Percentiles rank a stretch among this genome's conserved stretches.
Conservation (phyloP, 2,113 vertebrate genomes). For the Thunnus thynnus region DNA sequence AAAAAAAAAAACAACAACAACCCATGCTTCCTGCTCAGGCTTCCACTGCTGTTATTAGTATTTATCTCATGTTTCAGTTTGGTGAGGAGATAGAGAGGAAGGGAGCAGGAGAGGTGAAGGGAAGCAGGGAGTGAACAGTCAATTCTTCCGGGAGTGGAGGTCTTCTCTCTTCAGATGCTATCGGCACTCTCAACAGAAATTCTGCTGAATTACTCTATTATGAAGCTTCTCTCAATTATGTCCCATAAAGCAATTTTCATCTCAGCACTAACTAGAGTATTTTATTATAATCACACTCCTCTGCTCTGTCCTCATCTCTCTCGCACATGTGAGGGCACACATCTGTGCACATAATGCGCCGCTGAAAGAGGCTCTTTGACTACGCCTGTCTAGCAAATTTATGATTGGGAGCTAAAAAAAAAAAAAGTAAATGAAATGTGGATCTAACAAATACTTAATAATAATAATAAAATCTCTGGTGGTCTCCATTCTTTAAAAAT, state of each 20-base stretch:
- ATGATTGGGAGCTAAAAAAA: not conserved
- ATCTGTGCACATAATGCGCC: slow-evolving; percentile 24
- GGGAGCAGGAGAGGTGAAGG: slow-evolving; percentile 7
- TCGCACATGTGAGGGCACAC: slow-evolving; percentile 19
- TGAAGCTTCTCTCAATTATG: slow-evolving; percentile 43
- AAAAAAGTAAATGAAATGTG: slow-evolving; percentile 16
- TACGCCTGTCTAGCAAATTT: slow-evolving; percentile 31
- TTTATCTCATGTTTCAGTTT: slow-evolving; percentile 52
- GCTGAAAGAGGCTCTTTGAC: slow-evolving; percentile 16
- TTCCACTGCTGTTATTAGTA: slow-evolving; percentile 40
- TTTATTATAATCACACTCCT: slow-evolving; percentile 25
- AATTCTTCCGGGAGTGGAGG: slow-evolving; percentile 11
- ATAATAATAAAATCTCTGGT: slow-evolving; percentile 3
- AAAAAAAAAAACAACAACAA: no score
- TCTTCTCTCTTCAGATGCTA: slow-evolving; percentile 27
- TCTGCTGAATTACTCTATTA: slow-evolving; percentile 46
- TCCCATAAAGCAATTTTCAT: slow-evolving; percentile 44
- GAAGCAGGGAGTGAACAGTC: slow-evolving; percentile 20
- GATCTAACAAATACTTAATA: slow-evolving; percentile 3
- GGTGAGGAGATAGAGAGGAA: not conserved
- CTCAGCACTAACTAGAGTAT: slow-evolving; percentile 8
- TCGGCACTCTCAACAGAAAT: slow-evolving; percentile 10
- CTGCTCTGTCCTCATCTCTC: slow-evolving; percentile 25
- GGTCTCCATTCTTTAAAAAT: slow-evolving; percentile 12
- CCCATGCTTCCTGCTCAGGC: slow-evolving; percentile 22